Percentiles rank a stretch among this genome's conserved stretches.
Evolutionary conservation across 1,140 invertebrate species (phyloP).

Genomic region (Drosophila melanica): DNA sequence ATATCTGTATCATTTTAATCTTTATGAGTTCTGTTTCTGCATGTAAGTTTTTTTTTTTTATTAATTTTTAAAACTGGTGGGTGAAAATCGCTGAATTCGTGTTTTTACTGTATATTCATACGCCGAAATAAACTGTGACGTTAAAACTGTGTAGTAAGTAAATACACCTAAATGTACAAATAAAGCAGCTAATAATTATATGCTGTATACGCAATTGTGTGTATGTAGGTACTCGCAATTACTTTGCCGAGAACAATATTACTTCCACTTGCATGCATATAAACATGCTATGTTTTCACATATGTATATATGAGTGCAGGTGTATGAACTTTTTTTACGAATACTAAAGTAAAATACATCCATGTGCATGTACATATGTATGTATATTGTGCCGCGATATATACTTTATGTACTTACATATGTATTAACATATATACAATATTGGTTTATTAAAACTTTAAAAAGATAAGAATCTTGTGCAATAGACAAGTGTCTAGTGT

Average conservation of each 20-base stretch:
- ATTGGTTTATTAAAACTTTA: too few relatives aligned
- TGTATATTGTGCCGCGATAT: slow-evolving; percentile 2
- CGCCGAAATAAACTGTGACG: not conserved
- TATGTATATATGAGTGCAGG: slow-evolving; percentile 6
- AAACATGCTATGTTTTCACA: not conserved
- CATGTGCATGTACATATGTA: slow-evolving; percentile 1
- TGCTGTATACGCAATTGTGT: slow-evolving; percentile 1
- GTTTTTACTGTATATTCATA: not conserved
- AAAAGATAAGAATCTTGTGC: not conserved
- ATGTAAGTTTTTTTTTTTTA: slow-evolving; percentile 45
- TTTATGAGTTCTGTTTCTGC: slow-evolving; percentile 45
- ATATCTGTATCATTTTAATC: slow-evolving; percentile 39
- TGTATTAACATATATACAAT: not conserved
- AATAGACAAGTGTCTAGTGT: not conserved
- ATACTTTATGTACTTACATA: not conserved
- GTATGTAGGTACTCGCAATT: slow-evolving; percentile 13
- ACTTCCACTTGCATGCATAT: slow-evolving; percentile 14
- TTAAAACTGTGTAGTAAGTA: not conserved
- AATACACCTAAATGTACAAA: not conserved
- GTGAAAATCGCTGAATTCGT: not conserved
- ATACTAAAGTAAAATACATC: not conserved
- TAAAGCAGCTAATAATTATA: slow-evolving; percentile 6
- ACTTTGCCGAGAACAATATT: slow-evolving; percentile 31
- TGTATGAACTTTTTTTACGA: not conserved
- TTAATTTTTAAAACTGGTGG: slow-evolving; percentile 5